Percentiles rank a stretch among this genome's conserved stretches.
These are phyloP conservation scores for Falco naumanni DNA, from an alignment of 2,797 vertebrate species.

Conservation along the genomic window DNA sequence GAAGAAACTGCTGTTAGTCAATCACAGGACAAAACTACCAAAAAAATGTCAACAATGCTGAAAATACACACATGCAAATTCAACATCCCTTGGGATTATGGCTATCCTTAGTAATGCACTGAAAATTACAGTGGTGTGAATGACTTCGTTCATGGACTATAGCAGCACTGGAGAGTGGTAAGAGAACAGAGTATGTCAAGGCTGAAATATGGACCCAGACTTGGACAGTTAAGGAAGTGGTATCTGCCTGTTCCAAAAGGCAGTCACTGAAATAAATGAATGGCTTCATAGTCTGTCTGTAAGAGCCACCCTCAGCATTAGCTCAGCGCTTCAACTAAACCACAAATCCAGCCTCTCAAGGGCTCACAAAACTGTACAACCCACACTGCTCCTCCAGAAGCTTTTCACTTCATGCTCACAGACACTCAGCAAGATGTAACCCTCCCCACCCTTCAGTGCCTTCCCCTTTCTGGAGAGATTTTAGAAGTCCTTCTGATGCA, in stretches of 20 bases:
- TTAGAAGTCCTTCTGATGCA: not conserved
- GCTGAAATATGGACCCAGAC: not conserved
- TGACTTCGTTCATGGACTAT: fast-evolving
- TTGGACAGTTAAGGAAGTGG: not conserved
- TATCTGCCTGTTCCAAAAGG: not conserved
- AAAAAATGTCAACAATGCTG: not conserved
- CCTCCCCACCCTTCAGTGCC: not conserved
- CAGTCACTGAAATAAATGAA: not conserved
- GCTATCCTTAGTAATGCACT: not conserved
- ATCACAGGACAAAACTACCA: fast-evolving
- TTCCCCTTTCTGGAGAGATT: not conserved
- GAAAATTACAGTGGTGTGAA: not conserved
- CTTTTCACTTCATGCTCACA: fast-evolving
- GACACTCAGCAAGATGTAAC: not conserved
- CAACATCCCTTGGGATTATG: not conserved
- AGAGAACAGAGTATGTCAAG: not conserved
- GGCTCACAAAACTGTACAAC: not conserved
- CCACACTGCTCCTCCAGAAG: not conserved
- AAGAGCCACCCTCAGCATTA: not conserved
- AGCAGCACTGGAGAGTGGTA: not conserved
- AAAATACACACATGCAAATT: not conserved
- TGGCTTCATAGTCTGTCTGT: not conserved
- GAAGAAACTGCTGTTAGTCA: not conserved
- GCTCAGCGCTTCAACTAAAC: not conserved
- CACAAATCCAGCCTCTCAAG: not conserved